Conservation (phyloP, 2,888 invertebrate species). For the Sepiola atlantica region DNA sequence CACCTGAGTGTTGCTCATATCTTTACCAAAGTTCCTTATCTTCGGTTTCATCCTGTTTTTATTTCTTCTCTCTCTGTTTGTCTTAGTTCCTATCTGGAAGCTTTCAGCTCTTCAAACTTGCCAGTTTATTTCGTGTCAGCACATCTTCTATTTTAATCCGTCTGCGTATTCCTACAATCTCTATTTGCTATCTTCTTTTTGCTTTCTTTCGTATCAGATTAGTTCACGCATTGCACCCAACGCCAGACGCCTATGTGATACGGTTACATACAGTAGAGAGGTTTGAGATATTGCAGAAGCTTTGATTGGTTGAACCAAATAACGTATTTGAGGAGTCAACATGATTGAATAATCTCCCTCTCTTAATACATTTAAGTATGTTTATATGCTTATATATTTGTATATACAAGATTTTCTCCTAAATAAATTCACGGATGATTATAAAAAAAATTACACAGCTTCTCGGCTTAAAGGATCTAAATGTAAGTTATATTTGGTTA, state of each 20-base stretch:
- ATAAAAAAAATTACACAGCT: no score
- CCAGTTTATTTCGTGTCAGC: not conserved
- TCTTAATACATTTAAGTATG: no score
- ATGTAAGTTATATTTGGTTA: no score
- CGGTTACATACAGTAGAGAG: not conserved
- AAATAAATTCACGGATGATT: no score
- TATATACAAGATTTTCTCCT: no score
- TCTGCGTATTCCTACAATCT: not conserved
- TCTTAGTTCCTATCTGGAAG: not conserved
- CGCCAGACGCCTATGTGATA: not conserved
- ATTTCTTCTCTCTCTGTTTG: no score
- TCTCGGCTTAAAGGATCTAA: no score
- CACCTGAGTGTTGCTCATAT: not conserved
- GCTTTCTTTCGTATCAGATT: not conserved
- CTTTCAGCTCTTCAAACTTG: not conserved
- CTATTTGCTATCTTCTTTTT: not conserved
- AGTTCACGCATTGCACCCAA: not conserved
- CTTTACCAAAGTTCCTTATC: not conserved
- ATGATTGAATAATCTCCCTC: no score
- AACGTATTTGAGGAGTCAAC: no score
- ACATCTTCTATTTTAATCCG: not conserved
- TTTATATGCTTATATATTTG: no score
- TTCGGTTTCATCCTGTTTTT: not conserved
- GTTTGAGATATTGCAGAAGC: no score
- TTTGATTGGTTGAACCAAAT: no score